Evolutionary conservation across 1,140 invertebrate genomes (phyloP).

Genomic region (Penaeus chinensis): DNA sequence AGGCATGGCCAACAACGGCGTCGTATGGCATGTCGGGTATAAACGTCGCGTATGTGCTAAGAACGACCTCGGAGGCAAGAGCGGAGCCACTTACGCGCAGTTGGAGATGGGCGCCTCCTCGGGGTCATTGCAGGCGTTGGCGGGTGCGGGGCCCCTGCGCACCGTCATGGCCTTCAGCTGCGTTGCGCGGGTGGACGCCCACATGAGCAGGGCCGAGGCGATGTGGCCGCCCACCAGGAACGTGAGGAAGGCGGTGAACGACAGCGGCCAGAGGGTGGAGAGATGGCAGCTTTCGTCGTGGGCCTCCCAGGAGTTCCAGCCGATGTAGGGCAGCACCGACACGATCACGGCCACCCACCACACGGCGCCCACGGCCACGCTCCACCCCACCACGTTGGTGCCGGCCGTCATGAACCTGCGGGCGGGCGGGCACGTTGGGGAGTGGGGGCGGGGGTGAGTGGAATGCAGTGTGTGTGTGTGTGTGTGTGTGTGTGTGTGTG

Average conservation of each 20-base stretch:
- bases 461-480: too few species aligned
- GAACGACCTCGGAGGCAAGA: too few species aligned
- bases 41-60: too few species aligned
- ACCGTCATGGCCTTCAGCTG: slow-evolving; percentile 41
- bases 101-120: slow-evolving; percentile 61
- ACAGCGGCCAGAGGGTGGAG: slow-evolving; percentile 62
- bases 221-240: slow-evolving; percentile 57
- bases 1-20: background rate
- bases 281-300: slow-evolving; percentile 60
- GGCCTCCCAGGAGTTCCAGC: slow-evolving; percentile 61
- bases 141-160: slow-evolving; percentile 5
- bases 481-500: too few species aligned
- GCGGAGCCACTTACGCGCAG: slow-evolving; percentile 23
- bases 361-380: slow-evolving; percentile 46
- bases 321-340: slow-evolving; percentile 61
- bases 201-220: slow-evolving; percentile 48
- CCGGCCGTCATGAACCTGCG: slow-evolving; percentile 55
- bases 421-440: background rate
- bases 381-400: slow-evolving; percentile 50
- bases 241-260: slow-evolving; percentile 61
- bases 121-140: slow-evolving; percentile 30
- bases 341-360: slow-evolving; percentile 56
- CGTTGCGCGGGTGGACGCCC: slow-evolving; percentile 53
- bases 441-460: background rate
- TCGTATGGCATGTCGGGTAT: background rate